Evolutionary conservation across 2,888 invertebrate genomes (phyloP).

Genomic region (Pogonocherus hispidulus): DNA sequence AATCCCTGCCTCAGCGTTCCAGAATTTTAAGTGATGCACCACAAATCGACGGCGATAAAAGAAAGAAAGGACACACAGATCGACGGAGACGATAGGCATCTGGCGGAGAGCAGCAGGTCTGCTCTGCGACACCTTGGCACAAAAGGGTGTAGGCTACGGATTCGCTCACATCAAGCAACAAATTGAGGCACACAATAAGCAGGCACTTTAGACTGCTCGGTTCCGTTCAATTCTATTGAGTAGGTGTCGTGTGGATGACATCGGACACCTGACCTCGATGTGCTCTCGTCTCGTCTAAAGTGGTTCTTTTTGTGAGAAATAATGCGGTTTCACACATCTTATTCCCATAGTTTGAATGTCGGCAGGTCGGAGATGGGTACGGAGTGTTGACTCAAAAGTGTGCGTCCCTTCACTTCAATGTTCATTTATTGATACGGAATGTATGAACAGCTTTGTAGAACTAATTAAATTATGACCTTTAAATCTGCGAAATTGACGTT

Average conservation of each 20-base stretch:
- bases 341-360: conserved; percentile 15
- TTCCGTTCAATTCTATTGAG: conserved; percentile 52
- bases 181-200: conserved; percentile 60
- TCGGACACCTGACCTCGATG: conserved; percentile 57
- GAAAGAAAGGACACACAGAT: conserved; percentile 2
- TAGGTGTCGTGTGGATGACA: conserved; percentile 59
- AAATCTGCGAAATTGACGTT: too few relatives aligned
- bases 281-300: conserved; percentile 30
- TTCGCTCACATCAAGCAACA: conserved; percentile 56
- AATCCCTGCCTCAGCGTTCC: neutral
- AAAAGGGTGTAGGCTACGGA: conserved; percentile 54
- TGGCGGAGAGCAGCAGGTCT: conserved; percentile 39
- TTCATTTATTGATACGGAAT: too few relatives aligned
- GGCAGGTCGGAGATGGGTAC: neutral
- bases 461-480: too few relatives aligned
- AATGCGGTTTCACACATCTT: conserved; percentile 29
- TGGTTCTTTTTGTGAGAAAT: conserved; percentile 38
- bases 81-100: conserved; percentile 39
- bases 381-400: too few relatives aligned
- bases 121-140: conserved; percentile 49
- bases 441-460: too few relatives aligned
- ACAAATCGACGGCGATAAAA: neutral
- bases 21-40: neutral
- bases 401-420: too few relatives aligned
- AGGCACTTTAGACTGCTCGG: conserved; percentile 58